Evolutionary conservation across 2,113 vertebrate species (phyloP).

Genomic region (Struthidea cinerea): DNA sequence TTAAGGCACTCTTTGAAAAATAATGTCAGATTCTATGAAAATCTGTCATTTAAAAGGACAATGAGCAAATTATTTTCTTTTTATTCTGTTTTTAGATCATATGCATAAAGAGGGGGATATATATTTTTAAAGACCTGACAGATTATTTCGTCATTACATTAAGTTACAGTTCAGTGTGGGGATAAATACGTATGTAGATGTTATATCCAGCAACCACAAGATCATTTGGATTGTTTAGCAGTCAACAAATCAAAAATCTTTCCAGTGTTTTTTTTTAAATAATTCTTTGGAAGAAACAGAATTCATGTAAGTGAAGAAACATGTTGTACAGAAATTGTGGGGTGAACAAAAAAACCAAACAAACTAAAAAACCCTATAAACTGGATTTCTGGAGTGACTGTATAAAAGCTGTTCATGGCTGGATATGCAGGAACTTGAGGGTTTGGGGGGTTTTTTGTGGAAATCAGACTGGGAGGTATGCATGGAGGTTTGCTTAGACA

Average conservation of each 20-base stretch:
- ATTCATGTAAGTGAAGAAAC: neutral
- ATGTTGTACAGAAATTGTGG: neutral
- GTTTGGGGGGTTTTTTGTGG: neutral
- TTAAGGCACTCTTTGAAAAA: neutral
- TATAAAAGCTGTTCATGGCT: neutral
- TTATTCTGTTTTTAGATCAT: neutral
- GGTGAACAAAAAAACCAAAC: too few relatives aligned
- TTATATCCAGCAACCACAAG: neutral
- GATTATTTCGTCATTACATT: neutral
- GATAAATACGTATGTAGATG: neutral
- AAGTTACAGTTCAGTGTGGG: neutral
- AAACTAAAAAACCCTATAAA: neutral
- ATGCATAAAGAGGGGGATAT: neutral
- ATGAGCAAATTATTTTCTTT: neutral
- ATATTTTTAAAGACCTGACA: neutral
- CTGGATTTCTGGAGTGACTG: neutral
- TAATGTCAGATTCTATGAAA: neutral
- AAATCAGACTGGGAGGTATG: neutral
- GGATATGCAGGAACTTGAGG: neutral
- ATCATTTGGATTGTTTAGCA: neutral
- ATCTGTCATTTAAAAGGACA: neutral
- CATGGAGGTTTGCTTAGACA: neutral
- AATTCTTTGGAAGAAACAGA: neutral
- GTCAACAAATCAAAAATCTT: neutral
- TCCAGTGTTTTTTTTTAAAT: neutral